These are phyloP conservation scores for Calidris pygmaea DNA, from an alignment of 2,113 vertebrate genomes.

Conservation along the genomic window DNA sequence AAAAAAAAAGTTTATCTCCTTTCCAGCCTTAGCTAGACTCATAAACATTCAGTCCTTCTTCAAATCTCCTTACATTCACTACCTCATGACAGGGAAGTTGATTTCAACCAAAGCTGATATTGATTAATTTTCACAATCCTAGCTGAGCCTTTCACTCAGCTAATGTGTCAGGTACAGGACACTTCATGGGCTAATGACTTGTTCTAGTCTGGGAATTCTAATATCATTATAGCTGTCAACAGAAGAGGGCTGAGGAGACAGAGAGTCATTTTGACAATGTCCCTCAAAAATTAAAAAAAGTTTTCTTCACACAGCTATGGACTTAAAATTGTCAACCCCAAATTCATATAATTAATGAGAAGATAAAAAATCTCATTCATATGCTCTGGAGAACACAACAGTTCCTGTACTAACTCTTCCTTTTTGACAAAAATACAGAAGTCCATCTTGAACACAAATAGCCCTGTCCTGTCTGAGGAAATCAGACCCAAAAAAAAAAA, in stretches of 20 bases:
- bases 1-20: not conserved
- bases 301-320: not conserved
- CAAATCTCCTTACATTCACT: not conserved
- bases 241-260: not conserved
- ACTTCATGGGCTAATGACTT: constrained; percentile 5
- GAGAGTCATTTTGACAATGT: not conserved
- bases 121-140: constrained; percentile 17
- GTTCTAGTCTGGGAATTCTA: not conserved
- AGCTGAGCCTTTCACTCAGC: not conserved
- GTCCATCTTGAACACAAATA: not conserved
- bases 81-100: not conserved
- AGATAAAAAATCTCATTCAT: not conserved
- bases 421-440: not conserved
- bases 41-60: not conserved
- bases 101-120: not conserved
- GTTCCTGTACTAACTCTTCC: not conserved
- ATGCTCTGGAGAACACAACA: not conserved
- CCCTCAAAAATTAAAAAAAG: not conserved
- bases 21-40: not conserved
- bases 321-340: not conserved
- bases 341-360: not conserved
- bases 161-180: not conserved
- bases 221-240: not conserved
- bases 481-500: not conserved
- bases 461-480: not conserved